phyloP scores from a whole-genome alignment of 2,888 invertebrate genomes.

The Callosobruchus maculatus region DNA sequence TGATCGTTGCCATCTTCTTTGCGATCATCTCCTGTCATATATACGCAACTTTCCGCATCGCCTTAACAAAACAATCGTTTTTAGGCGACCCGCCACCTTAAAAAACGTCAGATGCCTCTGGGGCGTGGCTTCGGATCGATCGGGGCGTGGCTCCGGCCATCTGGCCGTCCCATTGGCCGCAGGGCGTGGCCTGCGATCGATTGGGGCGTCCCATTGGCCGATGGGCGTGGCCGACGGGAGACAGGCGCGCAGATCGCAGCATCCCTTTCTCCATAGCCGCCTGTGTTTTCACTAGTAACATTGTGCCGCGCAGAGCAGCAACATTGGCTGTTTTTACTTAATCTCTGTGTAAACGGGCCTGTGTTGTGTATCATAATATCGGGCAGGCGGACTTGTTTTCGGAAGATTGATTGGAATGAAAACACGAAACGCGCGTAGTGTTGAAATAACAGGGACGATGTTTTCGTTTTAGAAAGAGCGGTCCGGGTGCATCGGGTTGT shows the following conservation, averaged over 20 bases:
- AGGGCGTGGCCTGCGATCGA: constrained; percentile 26
- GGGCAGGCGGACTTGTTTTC: constrained; percentile 60
- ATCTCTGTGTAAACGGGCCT: constrained; percentile 73
- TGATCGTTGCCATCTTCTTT: neutral
- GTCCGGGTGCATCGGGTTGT: constrained; percentile 31
- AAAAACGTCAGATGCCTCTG: no score
- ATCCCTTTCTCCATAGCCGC: constrained; percentile 46
- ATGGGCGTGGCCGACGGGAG: constrained; percentile 26
- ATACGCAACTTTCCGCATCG: neutral
- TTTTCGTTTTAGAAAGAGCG: constrained; percentile 43
- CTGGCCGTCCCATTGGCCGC: constrained; percentile 32
- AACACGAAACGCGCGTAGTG: constrained; percentile 70
- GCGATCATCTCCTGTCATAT: neutral
- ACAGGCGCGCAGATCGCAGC: constrained; percentile 28
- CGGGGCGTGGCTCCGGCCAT: constrained; percentile 16
- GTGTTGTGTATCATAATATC: constrained; percentile 84
- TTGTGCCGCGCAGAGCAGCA: constrained; percentile 52
- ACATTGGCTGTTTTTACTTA: constrained; percentile 56
- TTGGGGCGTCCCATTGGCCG: constrained; percentile 29
- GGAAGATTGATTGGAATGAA: constrained; percentile 51
- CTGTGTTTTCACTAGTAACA: constrained; percentile 54
- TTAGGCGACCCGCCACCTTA: constrained; percentile 20
- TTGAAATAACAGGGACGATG: constrained; percentile 38
- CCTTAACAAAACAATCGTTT: neutral
- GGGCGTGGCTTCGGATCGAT: no score